Base-by-base conservation (phyloP, 2,888 invertebrate genomes). In the Nebria brevicollis region DNA sequence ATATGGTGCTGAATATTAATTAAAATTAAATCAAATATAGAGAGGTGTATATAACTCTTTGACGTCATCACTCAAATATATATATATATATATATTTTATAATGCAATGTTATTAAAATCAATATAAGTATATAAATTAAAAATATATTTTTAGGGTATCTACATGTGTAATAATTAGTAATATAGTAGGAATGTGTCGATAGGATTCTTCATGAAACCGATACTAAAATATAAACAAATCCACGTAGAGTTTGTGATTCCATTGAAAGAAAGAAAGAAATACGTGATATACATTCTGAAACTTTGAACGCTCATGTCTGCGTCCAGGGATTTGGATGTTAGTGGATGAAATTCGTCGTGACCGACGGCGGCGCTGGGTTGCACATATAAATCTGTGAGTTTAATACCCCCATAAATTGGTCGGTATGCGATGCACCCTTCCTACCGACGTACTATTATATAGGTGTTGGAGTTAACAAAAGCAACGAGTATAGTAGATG, bases 381-480 rank as follows among this genome's bases (percentile, higher is more conserved):
- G 54, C 43, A 66, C 65, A 81, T 81, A 81, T 81, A 81, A 81
- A 81, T 81, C 81, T 81, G 81, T 41, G 77, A 77, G 73, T 81
- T 81, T 81, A 81, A 81, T 81, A 77, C 81, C 77, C 75, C 54
- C 81, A 81, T 81, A 81, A 81, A 81, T 81, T 77, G 81, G 72
- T 72, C 72, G 81, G 81, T 77, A 81, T 81, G 72, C 77, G 77
- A 54, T 43, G 66, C 34, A 13, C 11, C 54, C 7, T 11, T 54
- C 54, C 54, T 34, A 54, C 11, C 54, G 54, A 54, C 8, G 2
- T 54, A 54, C 54, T 54, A 54, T 54, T 54, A 54, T 54, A 13
- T 54, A 54, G 54, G 54, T 54, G 54, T 54, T 54, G 54, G 54
- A 54, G 11, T 54, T 54, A 54, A 54, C 54, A 54, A 54, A 54